Percentiles rank a stretch among this genome's conserved stretches.
Conservation (phyloP, 2,888 invertebrate species). For the Tyria jacobaeae region DNA sequence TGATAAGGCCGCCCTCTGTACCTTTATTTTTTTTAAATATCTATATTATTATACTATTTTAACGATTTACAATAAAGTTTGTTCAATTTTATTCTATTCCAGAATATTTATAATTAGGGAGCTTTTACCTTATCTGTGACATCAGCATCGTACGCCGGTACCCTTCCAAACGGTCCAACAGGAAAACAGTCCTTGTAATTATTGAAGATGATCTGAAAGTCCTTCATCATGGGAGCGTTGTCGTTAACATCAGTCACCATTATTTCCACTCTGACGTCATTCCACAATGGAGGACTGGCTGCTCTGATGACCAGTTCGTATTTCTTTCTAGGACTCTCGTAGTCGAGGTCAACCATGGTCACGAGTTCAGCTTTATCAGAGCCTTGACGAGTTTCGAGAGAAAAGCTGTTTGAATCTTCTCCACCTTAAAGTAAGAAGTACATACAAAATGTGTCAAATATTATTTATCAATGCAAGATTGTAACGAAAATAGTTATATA, state of each 20-base stretch:
- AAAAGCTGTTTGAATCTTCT: slow-evolving; percentile 95
- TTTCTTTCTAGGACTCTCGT: slow-evolving; percentile 96
- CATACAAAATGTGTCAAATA: no score
- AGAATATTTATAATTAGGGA: not conserved
- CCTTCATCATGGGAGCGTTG: slow-evolving; percentile 96
- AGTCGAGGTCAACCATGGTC: slow-evolving; percentile 97
- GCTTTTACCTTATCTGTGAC: slow-evolving; percentile 91
- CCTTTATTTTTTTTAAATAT: no score
- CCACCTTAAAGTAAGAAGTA: slow-evolving; percentile 83
- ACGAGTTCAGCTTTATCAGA: slow-evolving; percentile 95
- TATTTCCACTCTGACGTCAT: slow-evolving; percentile 95
- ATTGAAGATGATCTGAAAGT: slow-evolving; percentile 97
- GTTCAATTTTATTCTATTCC: no score
- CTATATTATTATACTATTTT: no score
- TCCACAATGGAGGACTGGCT: slow-evolving; percentile 95
- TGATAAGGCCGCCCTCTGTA: no score
- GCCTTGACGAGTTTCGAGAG: slow-evolving; percentile 92
- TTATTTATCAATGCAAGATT: no score
- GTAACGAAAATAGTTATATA: no score
- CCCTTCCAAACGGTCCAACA: slow-evolving; percentile 94
- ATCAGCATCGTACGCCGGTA: slow-evolving; percentile 98
- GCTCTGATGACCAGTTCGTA: slow-evolving; percentile 96
- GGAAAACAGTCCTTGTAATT: slow-evolving; percentile 98
- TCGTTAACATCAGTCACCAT: slow-evolving; percentile 98
- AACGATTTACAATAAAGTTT: no score